These are phyloP conservation scores for Todiramphus chloris DNA, from an alignment of 2,113 vertebrate genomes.

Conservation along the genomic window DNA sequence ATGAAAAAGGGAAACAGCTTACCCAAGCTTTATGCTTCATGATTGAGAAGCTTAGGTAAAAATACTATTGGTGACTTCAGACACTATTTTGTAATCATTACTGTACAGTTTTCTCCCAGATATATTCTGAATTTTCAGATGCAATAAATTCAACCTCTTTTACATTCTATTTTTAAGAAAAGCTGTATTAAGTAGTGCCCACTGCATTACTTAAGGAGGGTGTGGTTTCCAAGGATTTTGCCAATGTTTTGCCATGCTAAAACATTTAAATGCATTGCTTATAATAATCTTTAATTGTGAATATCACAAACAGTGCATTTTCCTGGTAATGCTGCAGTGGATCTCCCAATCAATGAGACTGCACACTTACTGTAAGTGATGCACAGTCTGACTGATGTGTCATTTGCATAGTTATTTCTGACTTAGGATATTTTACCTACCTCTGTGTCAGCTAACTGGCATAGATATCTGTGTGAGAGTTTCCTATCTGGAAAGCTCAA, in stretches of 20 bases:
- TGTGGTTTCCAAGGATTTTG: neutral
- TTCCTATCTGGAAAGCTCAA: neutral
- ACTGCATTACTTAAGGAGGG: conserved; percentile 13
- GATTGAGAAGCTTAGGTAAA: conserved; percentile 37
- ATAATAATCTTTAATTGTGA: neutral
- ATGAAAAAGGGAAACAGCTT: conserved; percentile 45
- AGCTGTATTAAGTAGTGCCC: conserved; percentile 61
- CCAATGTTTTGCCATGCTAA: neutral
- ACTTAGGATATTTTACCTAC: neutral
- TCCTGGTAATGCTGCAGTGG: neutral
- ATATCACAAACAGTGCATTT: neutral
- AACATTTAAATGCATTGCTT: neutral
- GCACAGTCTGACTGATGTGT: neutral
- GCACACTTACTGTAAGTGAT: accelerated
- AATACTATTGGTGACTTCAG: conserved; percentile 55
- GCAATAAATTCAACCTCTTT: conserved; percentile 44
- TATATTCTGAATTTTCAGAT: neutral
- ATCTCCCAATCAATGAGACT: neutral
- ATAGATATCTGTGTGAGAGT: neutral
- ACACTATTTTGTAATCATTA: conserved; percentile 37
- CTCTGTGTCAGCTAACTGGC: neutral
- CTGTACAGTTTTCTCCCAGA: conserved; percentile 24
- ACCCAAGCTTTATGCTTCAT: conserved; percentile 6
- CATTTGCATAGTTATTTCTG: neutral
- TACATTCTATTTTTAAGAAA: neutral